Evolutionary conservation across 1,140 invertebrate genomes (phyloP), one percentile per base, ranked within the genome.

Genomic region (Proctacanthus coquilletti): DNA sequence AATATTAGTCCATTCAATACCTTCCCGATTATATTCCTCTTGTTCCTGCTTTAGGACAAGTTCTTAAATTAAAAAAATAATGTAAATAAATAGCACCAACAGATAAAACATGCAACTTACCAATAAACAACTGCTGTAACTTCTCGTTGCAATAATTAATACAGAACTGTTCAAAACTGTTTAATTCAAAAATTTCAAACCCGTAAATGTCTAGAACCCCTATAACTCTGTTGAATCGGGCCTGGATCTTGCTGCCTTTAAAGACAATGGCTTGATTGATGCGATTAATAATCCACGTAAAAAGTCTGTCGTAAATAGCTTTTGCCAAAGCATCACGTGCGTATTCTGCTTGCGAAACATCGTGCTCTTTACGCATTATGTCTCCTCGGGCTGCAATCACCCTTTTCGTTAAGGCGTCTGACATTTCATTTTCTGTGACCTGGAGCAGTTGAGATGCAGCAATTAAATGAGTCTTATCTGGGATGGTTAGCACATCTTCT

Each of bases 131-230:
- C 56, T 96, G 92, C 55, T 96, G 92, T 18, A 95, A 66, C 61
- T 96, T 95, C 64, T 96, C 91, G 60, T 95, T 96, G 49, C 91
- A 95, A 63, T 95, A 95, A 60, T 95, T 95, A 49, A 96, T 96
- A 56, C 89, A 94, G 56, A 75, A 75, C 54, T 95, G 89, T 61
- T 95, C 89, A 64, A 95, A 94, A 51, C 84, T 89, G 60, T 96
- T 95, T 5, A 73, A 72, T 39, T 95, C 86, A 62, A 96, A 94
- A 42, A 96, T 92, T 69, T 97, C 92, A 65, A 97, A 96, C 11
- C 93, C 93, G 58, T 96, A 96, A 52, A 96, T 97, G 52, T 97
- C 92, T 18, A 97, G 64, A 3, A 97, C 91, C 14, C 92, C 91
- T 46, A 97, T 96, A 2, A 95, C 73, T 1, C 84, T 87, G 53